Evolutionary conservation across 92 coral and sea anemone species (phyloP), one percentile per base, ranked within the genome.

Genomic region (Zoanthus gigantus): DNA sequence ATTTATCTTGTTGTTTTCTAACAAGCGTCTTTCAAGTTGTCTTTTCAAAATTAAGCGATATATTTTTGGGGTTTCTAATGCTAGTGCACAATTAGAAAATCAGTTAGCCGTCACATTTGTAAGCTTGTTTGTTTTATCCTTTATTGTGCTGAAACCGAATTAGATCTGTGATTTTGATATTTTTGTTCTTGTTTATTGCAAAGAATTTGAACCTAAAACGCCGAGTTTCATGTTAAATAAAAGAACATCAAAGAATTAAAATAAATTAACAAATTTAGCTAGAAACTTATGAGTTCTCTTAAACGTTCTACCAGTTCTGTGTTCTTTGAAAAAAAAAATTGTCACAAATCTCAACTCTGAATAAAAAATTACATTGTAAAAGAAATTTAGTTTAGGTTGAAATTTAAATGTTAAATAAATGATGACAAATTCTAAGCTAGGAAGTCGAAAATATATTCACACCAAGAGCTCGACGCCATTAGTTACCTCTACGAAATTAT

Each of bases 1-100:
- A 0, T 66, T 81, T 81, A 81, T 81, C 85, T 63, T 66, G 29
- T 31, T 81, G 76, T 81, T 81, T 45, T 68, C 45, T 45, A 18
- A 80, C 54, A 18, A 56, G 74, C 84, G 23, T 44, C 54, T 80
- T 80, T 60, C 56, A 80, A 63, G 61, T 16, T 32, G 56, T 47
- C 31, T 15, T 15, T 37, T 37, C 42, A 23, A 79, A 17, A 58
- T n/a, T 10, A 80, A 47, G 60, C 44, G 4, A 44, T 13, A 18
- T 7, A 79, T 79, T 7, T 14, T 30, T 5, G 34, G 10, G 18
- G 66, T 15, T 60, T 34, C 53, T 79, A 23, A 71, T 6, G 31
- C 30, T 23, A 76, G 61, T 46, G 31, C 65, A 65, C 61, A 69
- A 78, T 80, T 63, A 45, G 12, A n/a, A 63, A 63, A 63, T 52